Conservation (phyloP, 1,140 invertebrate species). For the Akabosia matsudoensis region DNA sequence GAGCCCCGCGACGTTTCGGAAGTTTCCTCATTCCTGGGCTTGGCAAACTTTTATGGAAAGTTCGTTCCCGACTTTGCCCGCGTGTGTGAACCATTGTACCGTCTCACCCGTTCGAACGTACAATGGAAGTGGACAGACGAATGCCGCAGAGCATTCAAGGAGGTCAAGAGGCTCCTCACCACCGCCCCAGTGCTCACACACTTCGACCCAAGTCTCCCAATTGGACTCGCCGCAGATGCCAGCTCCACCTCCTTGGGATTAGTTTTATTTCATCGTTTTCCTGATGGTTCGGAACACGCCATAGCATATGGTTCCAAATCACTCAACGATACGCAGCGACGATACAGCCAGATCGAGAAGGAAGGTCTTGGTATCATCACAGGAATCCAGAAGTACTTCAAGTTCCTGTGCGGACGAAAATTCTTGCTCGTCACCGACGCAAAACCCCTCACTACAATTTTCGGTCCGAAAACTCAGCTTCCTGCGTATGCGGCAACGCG, state of each 20-base stretch:
- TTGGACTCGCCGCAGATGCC: constrained; percentile 55
- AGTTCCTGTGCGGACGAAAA: no score
- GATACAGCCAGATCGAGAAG: constrained; percentile 58
- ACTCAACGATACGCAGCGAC: constrained; percentile 53
- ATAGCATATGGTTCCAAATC: constrained; percentile 56
- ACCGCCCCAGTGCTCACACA: constrained; percentile 48
- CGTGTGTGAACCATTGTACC: constrained; percentile 44
- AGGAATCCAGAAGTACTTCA: no score
- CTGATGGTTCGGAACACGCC: constrained; percentile 51
- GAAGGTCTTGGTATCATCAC: constrained; percentile 57
- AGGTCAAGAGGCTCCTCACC: constrained; percentile 44
- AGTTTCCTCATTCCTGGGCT: constrained; percentile 48
- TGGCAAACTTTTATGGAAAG: constrained; percentile 49
- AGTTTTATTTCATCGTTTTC: constrained; percentile 51
- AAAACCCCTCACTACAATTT: no score
- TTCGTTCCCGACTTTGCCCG: constrained; percentile 49
- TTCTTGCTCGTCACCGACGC: no score
- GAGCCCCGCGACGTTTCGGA: constrained; percentile 40
- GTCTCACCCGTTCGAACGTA: constrained; percentile 43
- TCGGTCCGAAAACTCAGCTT: no score
- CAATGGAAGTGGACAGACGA: constrained; percentile 46
- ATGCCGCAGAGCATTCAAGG: constrained; percentile 45
- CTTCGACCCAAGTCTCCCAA: constrained; percentile 53
- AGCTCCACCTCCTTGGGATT: constrained; percentile 53
- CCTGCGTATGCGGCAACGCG: no score